Evolutionary conservation across 2,113 vertebrate genomes (phyloP), one percentile per base, ranked within the genome.

Genomic region (Oryzias celebensis): DNA sequence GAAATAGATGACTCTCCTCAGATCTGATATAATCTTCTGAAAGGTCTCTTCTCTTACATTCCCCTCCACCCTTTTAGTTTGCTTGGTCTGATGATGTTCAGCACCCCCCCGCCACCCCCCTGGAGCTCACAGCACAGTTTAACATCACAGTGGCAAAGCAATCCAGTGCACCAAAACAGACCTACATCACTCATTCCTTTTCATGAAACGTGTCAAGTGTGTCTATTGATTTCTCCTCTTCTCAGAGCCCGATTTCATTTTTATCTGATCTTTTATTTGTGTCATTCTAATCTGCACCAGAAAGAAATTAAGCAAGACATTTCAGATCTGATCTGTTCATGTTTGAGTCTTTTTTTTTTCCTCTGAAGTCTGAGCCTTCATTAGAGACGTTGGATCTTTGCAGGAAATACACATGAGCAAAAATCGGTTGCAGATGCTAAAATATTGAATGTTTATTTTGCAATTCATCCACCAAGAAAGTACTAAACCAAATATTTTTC

Each of bases 171-270:
- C 57, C 45, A 22, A 17, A 13, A 4, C 47, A 58, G 52, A 82
- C 58, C 66, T 36, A 71, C 55, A 53, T 67, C 76, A 52, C 50
- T 65, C 65, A 24, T 14, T 14, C 31, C 45, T 65, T 74, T 56
- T 76, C 75, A 85, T 80, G 63, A 85, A 84, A 86, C 47, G 58
- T 84, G 78, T 59, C 58, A 20, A 55, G 36, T 66, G 72, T 68
- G 49, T 64, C 52, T 53, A 86, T 86, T 66, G 80, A 91, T 89
- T 83, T 66, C 36, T 36, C 4, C 44, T 81, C 70, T 43, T 24
- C 45, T 65, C 16, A 16, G 26, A 18, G 41, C 44, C 46, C 65
- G 65, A 79, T 82, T 75, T 75, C 24, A 72, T 77, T 74, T 79
- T 31, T 65, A 66, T 81, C 71, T 65, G 68, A 64, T 68, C 65